phyloP scores from a whole-genome alignment of 2,113 vertebrate species.

The Acrocephalus kingi region DNA sequence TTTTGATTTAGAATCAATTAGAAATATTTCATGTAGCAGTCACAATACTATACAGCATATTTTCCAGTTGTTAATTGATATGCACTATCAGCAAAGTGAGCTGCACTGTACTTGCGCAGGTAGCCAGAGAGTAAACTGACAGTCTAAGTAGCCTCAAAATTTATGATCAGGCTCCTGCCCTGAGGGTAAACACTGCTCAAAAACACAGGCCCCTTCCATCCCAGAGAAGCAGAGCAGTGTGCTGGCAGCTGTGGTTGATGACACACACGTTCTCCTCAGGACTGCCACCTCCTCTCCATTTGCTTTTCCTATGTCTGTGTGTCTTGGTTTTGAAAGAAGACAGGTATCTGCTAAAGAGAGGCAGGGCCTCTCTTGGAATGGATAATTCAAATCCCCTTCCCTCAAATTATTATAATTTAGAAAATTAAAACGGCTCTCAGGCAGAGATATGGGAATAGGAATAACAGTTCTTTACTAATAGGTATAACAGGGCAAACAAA shows the following conservation, averaged over 20 bases:
- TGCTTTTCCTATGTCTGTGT: background rate
- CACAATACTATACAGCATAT: background rate
- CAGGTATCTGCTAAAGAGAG: no score
- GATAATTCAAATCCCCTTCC: no score
- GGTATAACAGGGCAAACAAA: no score
- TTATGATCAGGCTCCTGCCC: background rate
- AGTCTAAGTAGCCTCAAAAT: background rate
- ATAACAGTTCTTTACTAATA: no score
- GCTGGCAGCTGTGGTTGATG: background rate
- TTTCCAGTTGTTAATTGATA: background rate
- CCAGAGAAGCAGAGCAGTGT: background rate
- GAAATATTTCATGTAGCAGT: background rate
- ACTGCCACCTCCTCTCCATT: rapidly evolving
- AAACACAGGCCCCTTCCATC: background rate
- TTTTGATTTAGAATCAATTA: background rate
- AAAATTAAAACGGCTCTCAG: no score
- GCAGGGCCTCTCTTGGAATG: no score
- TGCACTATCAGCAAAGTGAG: background rate
- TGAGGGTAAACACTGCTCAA: background rate
- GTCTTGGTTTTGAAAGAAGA: no score
- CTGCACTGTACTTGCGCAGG: background rate
- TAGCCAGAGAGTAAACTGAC: background rate
- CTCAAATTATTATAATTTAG: no score
- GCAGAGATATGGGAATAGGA: no score
- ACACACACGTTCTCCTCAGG: background rate